These are phyloP conservation scores for Scaptomyza flava DNA, from an alignment of 2,888 invertebrate genomes.

Conservation along the genomic window DNA sequence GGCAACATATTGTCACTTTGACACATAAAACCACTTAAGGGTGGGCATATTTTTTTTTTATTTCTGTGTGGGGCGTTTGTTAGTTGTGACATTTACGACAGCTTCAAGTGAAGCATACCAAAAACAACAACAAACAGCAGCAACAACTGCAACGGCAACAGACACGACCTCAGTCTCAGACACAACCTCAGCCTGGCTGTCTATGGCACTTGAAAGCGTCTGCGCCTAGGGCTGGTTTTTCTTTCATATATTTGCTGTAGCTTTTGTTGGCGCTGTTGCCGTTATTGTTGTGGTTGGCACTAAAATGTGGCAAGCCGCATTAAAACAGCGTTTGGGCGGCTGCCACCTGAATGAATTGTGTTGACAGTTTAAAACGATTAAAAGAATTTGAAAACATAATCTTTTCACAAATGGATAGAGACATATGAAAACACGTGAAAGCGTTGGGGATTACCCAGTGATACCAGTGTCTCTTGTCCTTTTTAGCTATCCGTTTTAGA, in stretches of 20 bases:
- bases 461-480: too few relatives aligned
- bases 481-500: too few relatives aligned
- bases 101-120: constrained; percentile 69
- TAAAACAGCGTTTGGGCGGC: constrained; percentile 23
- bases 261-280: constrained; percentile 15
- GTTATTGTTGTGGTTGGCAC: constrained; percentile 41
- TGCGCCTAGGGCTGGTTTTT: constrained; percentile 63
- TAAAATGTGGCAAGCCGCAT: constrained; percentile 55
- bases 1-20: constrained; percentile 81
- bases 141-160: constrained; percentile 19
- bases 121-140: constrained; percentile 35
- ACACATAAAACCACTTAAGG: constrained; percentile 76
- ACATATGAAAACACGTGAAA: not conserved
- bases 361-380: constrained; percentile 50
- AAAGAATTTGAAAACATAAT: constrained; percentile 25
- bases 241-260: not conserved
- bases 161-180: constrained; percentile 45
- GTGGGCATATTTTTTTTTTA: constrained; percentile 44
- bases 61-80: constrained; percentile 33
- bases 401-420: not conserved
- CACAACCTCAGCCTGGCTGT: constrained; percentile 46
- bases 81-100: constrained; percentile 77
- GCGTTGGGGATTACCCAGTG: too few relatives aligned
- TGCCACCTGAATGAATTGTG: constrained; percentile 53
- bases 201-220: constrained; percentile 78